Percentiles rank a stretch among this genome's conserved stretches.
These are phyloP conservation scores for Euplexia lucipara DNA, from an alignment of 2,888 invertebrate genomes.

Conservation along the genomic window DNA sequence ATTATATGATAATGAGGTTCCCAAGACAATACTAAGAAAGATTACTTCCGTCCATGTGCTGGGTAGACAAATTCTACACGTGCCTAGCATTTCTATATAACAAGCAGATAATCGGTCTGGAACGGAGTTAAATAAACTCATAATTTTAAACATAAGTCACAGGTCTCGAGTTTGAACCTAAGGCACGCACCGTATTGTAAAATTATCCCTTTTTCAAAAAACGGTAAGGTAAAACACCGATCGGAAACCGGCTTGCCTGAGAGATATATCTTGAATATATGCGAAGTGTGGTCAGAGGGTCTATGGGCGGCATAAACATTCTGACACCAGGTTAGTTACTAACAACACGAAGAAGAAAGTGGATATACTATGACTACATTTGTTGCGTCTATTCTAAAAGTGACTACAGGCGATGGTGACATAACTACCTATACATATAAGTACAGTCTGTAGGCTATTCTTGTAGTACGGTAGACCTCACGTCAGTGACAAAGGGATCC, in stretches of 20 bases:
- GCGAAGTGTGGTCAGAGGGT: too few species aligned
- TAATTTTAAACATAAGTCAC: too few species aligned
- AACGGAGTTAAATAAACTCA: slow-evolving; percentile 41
- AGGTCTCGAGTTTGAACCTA: too few species aligned
- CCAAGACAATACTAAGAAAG: not conserved
- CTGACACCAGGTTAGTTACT: too few species aligned
- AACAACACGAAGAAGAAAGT: too few species aligned
- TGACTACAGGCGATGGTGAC: slow-evolving; percentile 10
- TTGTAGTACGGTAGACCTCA: not conserved
- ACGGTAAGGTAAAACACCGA: too few species aligned
- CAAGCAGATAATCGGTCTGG: slow-evolving; percentile 41
- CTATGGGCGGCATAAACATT: too few species aligned
- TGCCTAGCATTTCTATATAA: slow-evolving; percentile 9
- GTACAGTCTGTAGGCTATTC: slow-evolving; percentile 14
- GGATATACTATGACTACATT: slow-evolving; percentile 16
- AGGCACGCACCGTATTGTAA: too few species aligned
- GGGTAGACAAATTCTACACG: not conserved
- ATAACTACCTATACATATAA: not conserved
- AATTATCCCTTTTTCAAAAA: too few species aligned
- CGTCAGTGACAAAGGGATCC: too few species aligned
- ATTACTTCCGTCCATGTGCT: not conserved
- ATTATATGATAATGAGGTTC: not conserved
- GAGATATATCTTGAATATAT: too few species aligned
- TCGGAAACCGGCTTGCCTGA: too few species aligned
- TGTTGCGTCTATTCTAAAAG: slow-evolving; percentile 18